Base-by-base conservation (phyloP, 1,140 invertebrate genomes). In the Globodera rostochiensis region DNA sequence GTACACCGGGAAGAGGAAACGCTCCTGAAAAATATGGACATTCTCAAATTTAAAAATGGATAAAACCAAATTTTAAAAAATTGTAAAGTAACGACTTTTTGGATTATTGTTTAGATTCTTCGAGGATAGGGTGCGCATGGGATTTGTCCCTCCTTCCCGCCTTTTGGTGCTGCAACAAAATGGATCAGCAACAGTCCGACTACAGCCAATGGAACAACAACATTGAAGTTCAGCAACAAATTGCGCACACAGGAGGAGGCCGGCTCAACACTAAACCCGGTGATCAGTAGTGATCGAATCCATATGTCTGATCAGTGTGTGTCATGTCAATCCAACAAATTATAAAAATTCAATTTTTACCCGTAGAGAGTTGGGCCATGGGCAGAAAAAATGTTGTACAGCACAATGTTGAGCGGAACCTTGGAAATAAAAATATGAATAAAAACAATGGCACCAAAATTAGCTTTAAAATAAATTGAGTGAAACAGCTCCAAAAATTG, bases 1-100 rank as follows among this genome's bases (percentile, higher is more conserved):
- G 91, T 98, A 99, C 8, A 98, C 93, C 3, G 97, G 97, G 91
- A 96, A 99, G 21, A 99, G 91, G 91, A 99, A 99, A 80, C 95
- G 91, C 90, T 95, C 94, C 77, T 74, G 45, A 36, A 36, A 36
- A 36, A 36, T 36, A 36, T 36, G 36, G 36, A 36, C 36, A 36
- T 36, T 36, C 36, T 36, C 36, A 3, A 36, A 36, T 36, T 36
- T 36, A 83, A 91, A 91, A 84, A 50, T 53, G 67, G 36, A 36
- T 36, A 36, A 36, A 36, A 36, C 36, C 3, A 64, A 13, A 19
- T 64, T 64, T 64, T 60, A 60, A 3, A 2, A 36, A 36, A 36
- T n/a, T n/a, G 36, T 1, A 36, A 36, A 36, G 36, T 36, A 36
- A 36, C 2, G 36, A 36, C 1, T 36, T 36, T 25, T 36, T 36